phyloP scores from a whole-genome alignment of 1,140 invertebrate species.

The Branchinecta lynchi region DNA sequence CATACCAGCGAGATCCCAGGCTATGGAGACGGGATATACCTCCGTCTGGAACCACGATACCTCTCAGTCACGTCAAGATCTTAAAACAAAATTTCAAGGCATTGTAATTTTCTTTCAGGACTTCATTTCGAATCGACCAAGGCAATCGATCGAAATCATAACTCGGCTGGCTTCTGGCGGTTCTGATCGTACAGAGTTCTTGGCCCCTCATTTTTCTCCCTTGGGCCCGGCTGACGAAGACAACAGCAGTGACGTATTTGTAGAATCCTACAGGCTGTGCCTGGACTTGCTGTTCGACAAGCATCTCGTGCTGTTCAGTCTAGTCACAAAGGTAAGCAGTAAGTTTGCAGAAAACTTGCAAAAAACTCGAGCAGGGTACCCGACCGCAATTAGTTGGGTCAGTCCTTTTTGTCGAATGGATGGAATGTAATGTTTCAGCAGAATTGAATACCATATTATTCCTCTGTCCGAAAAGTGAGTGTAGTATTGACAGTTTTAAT shows the following conservation, averaged over 20 bases:
- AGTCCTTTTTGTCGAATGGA: too few species aligned
- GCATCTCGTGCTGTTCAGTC: neutral
- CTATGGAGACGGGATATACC: too few species aligned
- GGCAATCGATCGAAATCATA: neutral
- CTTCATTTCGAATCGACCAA: neutral
- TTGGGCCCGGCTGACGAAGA: neutral
- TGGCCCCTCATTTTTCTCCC: slow-evolving; percentile 5
- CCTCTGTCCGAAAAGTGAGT: too few species aligned
- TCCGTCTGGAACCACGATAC: too few species aligned
- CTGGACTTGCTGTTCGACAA: neutral
- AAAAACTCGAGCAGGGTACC: too few species aligned
- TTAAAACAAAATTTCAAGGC: neutral
- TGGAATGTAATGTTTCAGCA: too few species aligned
- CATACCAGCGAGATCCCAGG: too few species aligned
- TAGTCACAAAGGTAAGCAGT: neutral
- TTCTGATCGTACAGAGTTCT: neutral
- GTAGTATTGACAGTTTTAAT: too few species aligned
- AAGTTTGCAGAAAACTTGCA: neutral
- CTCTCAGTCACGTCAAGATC: too few species aligned
- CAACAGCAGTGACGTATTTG: neutral
- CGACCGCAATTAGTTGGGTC: too few species aligned
- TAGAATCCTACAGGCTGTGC: neutral
- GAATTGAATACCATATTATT: too few species aligned
- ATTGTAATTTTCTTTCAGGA: slow-evolving; percentile 7
- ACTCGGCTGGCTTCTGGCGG: neutral